phyloP scores from a whole-genome alignment of 2,797 vertebrate species.

The Pangasius larnaudii region DNA sequence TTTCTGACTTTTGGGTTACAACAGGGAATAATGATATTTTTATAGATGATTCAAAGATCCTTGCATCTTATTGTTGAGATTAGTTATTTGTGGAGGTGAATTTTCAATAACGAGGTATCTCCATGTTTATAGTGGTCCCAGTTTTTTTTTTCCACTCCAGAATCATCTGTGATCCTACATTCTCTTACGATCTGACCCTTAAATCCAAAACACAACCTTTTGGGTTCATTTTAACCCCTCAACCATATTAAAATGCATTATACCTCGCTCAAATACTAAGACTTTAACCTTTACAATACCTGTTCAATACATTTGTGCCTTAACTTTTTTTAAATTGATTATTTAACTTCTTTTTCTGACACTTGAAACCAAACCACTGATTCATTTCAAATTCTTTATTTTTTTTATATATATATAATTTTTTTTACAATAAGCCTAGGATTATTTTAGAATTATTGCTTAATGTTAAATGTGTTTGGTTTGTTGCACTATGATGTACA shows the following conservation, averaged over 20 bases:
- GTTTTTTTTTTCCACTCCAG: not conserved
- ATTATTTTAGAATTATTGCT: too few relatives aligned
- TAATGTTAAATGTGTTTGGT: not conserved
- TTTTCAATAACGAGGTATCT: not conserved
- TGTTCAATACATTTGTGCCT: not conserved
- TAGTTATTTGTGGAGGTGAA: not conserved
- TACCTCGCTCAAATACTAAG: not conserved
- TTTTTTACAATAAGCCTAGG: not conserved
- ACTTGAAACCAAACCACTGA: not conserved
- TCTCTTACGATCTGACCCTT: not conserved
- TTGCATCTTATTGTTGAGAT: not conserved
- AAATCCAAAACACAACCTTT: not conserved
- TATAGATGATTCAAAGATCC: not conserved
- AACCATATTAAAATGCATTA: not conserved
- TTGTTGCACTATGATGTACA: not conserved
- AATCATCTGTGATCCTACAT: not conserved
- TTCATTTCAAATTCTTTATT: not conserved
- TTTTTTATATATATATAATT: not conserved
- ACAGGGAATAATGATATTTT: not conserved
- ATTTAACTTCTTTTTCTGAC: not conserved
- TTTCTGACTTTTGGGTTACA: not conserved
- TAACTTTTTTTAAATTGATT: not conserved
- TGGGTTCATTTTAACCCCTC: not conserved
- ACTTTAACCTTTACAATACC: not conserved
- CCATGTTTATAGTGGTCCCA: not conserved